phyloP scores from a whole-genome alignment of 2,888 invertebrate genomes.

The Melanotus villosus region DNA sequence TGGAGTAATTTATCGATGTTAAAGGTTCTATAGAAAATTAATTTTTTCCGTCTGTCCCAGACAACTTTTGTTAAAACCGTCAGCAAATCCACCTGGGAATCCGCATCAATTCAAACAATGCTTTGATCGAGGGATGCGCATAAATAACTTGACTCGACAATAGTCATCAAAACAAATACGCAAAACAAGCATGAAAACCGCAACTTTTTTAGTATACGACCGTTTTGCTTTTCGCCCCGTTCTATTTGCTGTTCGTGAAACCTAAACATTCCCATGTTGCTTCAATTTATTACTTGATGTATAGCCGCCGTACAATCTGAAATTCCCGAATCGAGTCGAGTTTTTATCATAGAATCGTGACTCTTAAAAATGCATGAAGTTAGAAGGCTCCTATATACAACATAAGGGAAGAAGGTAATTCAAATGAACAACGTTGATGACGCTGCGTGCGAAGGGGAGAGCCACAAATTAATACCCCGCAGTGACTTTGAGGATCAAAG shows the following conservation, averaged over 20 bases:
- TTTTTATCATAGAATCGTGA: slow-evolving; percentile 5
- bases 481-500: slow-evolving; percentile 30
- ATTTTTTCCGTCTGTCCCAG: background rate
- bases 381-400: background rate
- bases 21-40: slow-evolving; percentile 1
- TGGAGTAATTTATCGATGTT: slow-evolving; percentile 2
- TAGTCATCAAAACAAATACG: slow-evolving; percentile 17
- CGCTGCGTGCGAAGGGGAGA: slow-evolving; percentile 18
- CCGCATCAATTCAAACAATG: slow-evolving; percentile 10
- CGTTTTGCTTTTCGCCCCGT: background rate
- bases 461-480: slow-evolving; percentile 26
- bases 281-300: background rate
- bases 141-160: slow-evolving; percentile 9
- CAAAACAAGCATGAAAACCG: slow-evolving; percentile 14
- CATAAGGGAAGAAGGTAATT: slow-evolving; percentile 28
- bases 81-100: background rate
- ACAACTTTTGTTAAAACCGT: background rate
- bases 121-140: slow-evolving; percentile 18
- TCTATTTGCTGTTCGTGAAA: background rate
- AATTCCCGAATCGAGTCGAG: background rate
- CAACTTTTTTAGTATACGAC: background rate
- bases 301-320: background rate
- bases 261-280: background rate
- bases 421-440: slow-evolving; percentile 27
- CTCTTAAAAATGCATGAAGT: slow-evolving; percentile 12